Conservation (phyloP, 2,888 invertebrate species). For the Eupithecia exiguata region DNA sequence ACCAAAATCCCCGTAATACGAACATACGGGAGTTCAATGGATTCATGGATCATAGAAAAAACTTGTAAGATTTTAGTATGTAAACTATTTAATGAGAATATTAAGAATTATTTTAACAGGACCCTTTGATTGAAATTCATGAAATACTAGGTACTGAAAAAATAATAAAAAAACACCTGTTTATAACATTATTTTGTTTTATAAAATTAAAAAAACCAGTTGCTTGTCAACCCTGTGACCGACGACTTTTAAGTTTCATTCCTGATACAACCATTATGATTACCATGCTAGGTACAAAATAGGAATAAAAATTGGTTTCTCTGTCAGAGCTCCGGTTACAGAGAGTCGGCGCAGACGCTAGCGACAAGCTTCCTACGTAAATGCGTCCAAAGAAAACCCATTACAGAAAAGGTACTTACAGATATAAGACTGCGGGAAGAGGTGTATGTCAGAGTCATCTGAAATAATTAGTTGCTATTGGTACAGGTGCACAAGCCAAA, state of each 20-base stretch:
- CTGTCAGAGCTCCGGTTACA: background rate
- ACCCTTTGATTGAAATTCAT: no score
- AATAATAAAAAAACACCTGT: no score
- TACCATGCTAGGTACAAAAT: background rate
- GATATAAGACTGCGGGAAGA: constrained; percentile 67
- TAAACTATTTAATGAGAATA: no score
- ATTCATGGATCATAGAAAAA: no score
- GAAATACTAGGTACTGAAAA: no score
- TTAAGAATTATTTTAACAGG: no score
- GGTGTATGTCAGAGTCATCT: constrained; percentile 76
- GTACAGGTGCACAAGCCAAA: constrained; percentile 57
- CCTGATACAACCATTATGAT: background rate
- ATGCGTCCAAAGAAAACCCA: constrained; percentile 22
- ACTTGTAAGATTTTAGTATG: no score
- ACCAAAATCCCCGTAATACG: no score
- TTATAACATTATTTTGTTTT: no score
- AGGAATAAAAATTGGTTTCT: background rate
- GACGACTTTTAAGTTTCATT: background rate
- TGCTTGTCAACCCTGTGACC: background rate
- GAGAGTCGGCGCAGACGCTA: background rate
- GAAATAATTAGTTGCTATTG: constrained; percentile 72
- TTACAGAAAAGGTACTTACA: constrained; percentile 65
- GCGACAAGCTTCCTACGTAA: constrained; percentile 6
- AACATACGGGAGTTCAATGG: no score
- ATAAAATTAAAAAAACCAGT: no score